Evolutionary conservation across 2,888 invertebrate genomes (phyloP), one percentile per base, ranked within the genome.

Genomic region (Spialia ferax): DNA sequence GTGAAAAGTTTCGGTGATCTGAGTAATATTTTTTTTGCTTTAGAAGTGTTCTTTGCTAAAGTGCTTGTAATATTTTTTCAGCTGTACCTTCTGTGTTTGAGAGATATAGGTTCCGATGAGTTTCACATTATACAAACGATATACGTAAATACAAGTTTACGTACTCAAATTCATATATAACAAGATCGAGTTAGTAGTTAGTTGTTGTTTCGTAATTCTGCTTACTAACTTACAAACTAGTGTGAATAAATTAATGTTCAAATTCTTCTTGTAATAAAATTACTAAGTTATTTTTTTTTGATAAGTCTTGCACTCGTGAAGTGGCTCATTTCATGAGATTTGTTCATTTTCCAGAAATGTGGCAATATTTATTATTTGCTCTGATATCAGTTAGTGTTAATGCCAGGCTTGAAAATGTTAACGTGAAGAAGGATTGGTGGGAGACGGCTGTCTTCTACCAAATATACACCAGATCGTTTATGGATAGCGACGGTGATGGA

Each of bases 401-500:
- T 2, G 84, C 77, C 1, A 77, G 79, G 42, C 84, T 85, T 70
- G 87, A 89, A 42, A 84, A 83, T 71, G 71, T 81, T 1, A 83
- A 86, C 62, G 13, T 84, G 0, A 85, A 78, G 15, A 80, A 81
- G 23, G 95, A 95, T 73, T 98, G 98, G 98, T 98, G 97, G 96
- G 95, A 96, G 76, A 95, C 95, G 11, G 95, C 96, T 2, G 94
- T 95, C 0, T 94, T 97, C 71, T 98, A 98, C 85, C 96, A 97
- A 82, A 95, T 97, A 59, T 97, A 97, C 81, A 95, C 96, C 0
- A 94, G 96, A 72, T 97, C 97, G 0, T 98, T 97, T 84, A 95
- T 95, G 88, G 98, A 98, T 82, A 95, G 96, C 62, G 90, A 97
- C 80, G 95, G 95, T 0, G 96, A 97, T 82, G 98, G 98, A 0